Percentiles rank a stretch among this genome's conserved stretches.
Conservation (phyloP, 2,113 vertebrate genomes). For the Anolis carolinensis region DNA sequence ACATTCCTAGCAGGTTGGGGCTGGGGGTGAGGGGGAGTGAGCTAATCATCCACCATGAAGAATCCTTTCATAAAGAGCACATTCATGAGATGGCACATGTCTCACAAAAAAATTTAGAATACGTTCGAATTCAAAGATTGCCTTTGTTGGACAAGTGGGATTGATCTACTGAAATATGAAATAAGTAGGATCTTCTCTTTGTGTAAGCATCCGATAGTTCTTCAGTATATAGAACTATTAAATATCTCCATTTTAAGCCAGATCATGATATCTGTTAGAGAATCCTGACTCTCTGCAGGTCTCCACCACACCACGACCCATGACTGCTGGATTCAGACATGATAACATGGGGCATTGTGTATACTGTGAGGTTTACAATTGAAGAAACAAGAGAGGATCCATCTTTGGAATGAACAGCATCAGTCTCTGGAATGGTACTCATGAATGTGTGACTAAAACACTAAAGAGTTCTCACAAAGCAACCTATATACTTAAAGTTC, state of each 20-base stretch:
- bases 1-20: too few relatives aligned
- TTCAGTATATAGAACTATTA: not conserved
- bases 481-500: too few relatives aligned
- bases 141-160: not conserved
- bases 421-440: too few relatives aligned
- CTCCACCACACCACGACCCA: not conserved
- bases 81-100: not conserved
- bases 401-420: too few relatives aligned
- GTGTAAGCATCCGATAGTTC: not conserved
- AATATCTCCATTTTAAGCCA: not conserved
- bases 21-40: too few relatives aligned
- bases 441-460: too few relatives aligned
- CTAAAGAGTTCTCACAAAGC: too few relatives aligned
- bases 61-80: not conserved
- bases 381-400: too few relatives aligned
- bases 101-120: not conserved
- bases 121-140: not conserved
- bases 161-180: not conserved
- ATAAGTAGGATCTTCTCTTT: not conserved
- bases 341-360: too few relatives aligned
- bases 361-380: too few relatives aligned
- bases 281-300: not conserved
- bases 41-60: not conserved
- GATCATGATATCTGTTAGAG: not conserved
- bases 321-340: not conserved